These are phyloP conservation scores for Leptinotarsa tumamoca DNA, from an alignment of 2,888 invertebrate genomes.

Conservation along the genomic window DNA sequence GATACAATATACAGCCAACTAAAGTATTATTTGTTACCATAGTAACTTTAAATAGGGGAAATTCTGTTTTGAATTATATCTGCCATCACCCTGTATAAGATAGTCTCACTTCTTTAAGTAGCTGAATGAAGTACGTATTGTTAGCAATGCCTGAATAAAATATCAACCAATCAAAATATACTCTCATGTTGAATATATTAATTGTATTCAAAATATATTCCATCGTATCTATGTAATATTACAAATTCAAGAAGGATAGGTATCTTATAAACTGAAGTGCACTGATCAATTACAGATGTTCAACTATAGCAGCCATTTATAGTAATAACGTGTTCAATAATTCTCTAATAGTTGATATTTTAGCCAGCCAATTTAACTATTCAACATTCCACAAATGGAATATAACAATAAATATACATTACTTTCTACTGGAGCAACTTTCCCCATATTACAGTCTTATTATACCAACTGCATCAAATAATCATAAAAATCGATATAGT, in stretches of 20 bases:
- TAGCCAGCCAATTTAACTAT: neutral
- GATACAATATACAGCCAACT: neutral
- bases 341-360: no score
- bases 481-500: no score
- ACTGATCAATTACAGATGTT: no score
- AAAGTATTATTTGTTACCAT: no score
- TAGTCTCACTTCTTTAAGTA: neutral
- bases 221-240: no score
- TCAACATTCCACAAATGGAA: neutral
- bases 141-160: neutral
- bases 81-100: neutral
- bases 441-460: neutral
- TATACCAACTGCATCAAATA: neutral
- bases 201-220: no score
- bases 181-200: no score
- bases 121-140: neutral
- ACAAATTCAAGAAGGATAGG: no score
- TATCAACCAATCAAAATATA: neutral
- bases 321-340: no score
- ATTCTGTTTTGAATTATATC: neutral
- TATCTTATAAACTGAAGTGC: no score
- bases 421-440: neutral
- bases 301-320: no score
- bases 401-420: neutral
- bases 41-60: no score